Evolutionary conservation across 1,140 invertebrate species (phyloP).

Genomic region (Holotrichia oblita): DNA sequence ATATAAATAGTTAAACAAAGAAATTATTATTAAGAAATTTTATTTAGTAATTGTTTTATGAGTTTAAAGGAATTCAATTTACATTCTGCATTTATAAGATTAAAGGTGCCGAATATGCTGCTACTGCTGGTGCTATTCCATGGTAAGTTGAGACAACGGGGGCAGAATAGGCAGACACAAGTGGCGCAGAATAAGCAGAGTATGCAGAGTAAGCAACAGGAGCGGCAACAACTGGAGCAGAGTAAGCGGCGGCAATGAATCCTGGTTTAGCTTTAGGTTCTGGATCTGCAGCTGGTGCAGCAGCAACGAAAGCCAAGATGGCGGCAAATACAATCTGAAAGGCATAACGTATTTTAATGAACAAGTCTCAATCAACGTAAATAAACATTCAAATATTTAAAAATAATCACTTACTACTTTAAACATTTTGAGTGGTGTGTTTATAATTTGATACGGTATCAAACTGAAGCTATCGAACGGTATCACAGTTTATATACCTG

Average conservation of each 20-base stretch:
- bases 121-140: conserved; percentile 24
- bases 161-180: conserved; percentile 45
- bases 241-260: conserved; percentile 20
- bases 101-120: conserved; percentile 13
- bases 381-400: conserved; percentile 9
- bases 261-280: conserved; percentile 35
- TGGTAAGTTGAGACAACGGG: conserved; percentile 40
- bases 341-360: conserved; percentile 18
- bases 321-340: conserved; percentile 59
- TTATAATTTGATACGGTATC: conserved; percentile 6
- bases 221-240: conserved; percentile 38
- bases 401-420: conserved; percentile 26
- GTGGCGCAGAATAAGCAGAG: conserved; percentile 43
- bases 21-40: background rate
- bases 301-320: conserved; percentile 60
- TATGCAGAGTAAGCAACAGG: conserved; percentile 39
- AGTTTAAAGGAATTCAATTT: background rate
- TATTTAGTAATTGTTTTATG: background rate
- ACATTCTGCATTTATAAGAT: background rate
- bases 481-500: background rate
- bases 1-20: background rate
- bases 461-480: background rate
- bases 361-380: background rate
- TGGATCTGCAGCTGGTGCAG: conserved; percentile 32
- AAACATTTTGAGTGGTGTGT: conserved; percentile 38